A percentile compares a stretch with the other conserved stretches of the same genome.
phyloP scores from a whole-genome alignment of 2,888 invertebrate genomes.

The Apodemia mormo region DNA sequence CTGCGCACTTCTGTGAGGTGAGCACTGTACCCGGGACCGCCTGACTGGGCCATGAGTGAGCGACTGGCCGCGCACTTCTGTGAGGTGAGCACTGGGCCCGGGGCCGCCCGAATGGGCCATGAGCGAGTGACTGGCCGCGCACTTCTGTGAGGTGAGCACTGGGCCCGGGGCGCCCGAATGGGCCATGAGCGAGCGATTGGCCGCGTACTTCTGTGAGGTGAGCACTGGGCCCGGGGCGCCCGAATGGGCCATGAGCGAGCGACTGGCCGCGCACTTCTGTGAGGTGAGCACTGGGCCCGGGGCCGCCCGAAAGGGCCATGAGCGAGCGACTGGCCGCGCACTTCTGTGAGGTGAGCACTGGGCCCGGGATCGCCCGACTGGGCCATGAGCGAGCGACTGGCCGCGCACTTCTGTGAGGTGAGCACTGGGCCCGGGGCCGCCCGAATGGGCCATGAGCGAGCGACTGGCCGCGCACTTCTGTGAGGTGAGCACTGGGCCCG shows the following conservation, averaged over 20 bases:
- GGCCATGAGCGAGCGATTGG: conserved; percentile 96
- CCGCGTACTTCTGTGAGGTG: conserved; percentile 92
- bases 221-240: conserved; percentile 60
- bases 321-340: conserved; percentile 95
- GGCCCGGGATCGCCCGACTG: conserved; percentile 84
- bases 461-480: conserved; percentile 96
- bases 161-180: conserved; percentile 84
- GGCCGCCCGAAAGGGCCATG: conserved; percentile 94
- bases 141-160: conserved; percentile 87
- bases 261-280: conserved; percentile 95
- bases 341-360: conserved; percentile 85
- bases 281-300: conserved; percentile 52
- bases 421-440: conserved; percentile 70
- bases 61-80: conserved; percentile 96
- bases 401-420: conserved; percentile 92
- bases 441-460: conserved; percentile 97
- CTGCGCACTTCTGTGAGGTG: conserved; percentile 92
- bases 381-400: conserved; percentile 96
- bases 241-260: conserved; percentile 96
- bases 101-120: conserved; percentile 94
- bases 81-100: conserved; percentile 53
- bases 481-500: conserved; percentile 53
- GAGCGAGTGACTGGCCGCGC: conserved; percentile 94
- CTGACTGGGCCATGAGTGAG: conserved; percentile 97
- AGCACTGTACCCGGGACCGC: conserved; percentile 70